Evolutionary conservation across 2,113 vertebrate species (phyloP), one percentile per base, ranked within the genome.

Genomic region (Leucopsar rothschildi): DNA sequence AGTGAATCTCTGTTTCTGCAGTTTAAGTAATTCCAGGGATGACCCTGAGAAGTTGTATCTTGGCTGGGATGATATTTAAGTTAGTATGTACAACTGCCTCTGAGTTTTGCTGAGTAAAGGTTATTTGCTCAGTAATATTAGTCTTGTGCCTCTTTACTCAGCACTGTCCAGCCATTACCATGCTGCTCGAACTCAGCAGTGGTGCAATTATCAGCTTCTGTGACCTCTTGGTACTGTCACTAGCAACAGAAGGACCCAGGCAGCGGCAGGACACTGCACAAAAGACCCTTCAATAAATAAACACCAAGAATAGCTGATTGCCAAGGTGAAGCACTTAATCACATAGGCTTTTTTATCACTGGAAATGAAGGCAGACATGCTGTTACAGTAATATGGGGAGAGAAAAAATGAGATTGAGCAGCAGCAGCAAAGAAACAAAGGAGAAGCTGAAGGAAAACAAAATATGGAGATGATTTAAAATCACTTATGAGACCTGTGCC

Each of bases 391-490:
- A 57, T 68, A 35, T 15, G n/a, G 37, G 37, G 44, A 95, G 57
- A 93, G 37, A 68, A 82, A 80, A 91, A 78, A 83, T 25, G 28
- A 92, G 80, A 79, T 6, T 60, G 60, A 96, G 65, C 61, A 93
- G 86, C 60, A 93, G 86, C 85, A 95, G 83, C 80, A 94, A 82
- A 80, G 90, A 93, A 95, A 94, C 80, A 92, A 97, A 95, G 85
- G 80, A 92, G 78, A 97, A 84, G 65, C 72, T 96, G 72, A 86
- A 90, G 55, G 69, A 92, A 97, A 95, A 95, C 90, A 93, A 95
- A 97, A 96, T 96, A 92, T 96, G 93, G 95, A 96, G 92, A 96
- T 92, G 77, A 96, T 96, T 96, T 97, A 92, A 96, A 96, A 94
- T 94, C 93, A 78, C 82, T 96, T 92, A 78, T 13, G 92, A 96